These are phyloP conservation scores for Tethea ocularis DNA, from an alignment of 2,888 invertebrate genomes.

Conservation along the genomic window DNA sequence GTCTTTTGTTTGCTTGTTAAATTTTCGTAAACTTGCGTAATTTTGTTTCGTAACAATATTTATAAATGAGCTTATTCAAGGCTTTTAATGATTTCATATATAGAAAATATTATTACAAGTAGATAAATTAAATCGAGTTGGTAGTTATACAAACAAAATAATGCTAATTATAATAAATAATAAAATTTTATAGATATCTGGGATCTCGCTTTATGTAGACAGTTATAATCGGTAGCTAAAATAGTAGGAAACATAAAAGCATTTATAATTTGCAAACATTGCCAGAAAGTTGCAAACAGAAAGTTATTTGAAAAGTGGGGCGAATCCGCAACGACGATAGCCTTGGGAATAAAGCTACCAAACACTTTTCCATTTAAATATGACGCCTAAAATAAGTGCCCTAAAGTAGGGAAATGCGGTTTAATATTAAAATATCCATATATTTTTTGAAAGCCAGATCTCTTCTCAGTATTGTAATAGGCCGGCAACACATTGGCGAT, in stretches of 20 bases:
- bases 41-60: background rate
- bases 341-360: constrained; percentile 55
- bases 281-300: constrained; percentile 44
- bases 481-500: too few species aligned
- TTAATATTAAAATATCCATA: too few species aligned
- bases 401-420: too few species aligned
- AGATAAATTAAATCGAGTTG: background rate
- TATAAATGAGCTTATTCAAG: background rate
- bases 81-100: background rate
- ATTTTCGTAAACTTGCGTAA: constrained; percentile 17
- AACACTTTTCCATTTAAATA: constrained; percentile 35
- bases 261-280: constrained; percentile 11
- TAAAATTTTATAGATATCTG: background rate
- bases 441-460: too few species aligned
- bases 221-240: background rate
- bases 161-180: background rate
- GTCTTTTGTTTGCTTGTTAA: constrained; percentile 56
- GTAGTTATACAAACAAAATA: background rate
- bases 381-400: background rate
- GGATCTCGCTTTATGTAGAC: too few species aligned
- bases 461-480: too few species aligned
- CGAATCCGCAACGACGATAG: constrained; percentile 46
- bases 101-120: background rate
- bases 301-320: constrained; percentile 61
- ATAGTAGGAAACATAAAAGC: background rate